phyloP scores from a whole-genome alignment of 2,888 invertebrate species.

The Uropetala carovei region DNA sequence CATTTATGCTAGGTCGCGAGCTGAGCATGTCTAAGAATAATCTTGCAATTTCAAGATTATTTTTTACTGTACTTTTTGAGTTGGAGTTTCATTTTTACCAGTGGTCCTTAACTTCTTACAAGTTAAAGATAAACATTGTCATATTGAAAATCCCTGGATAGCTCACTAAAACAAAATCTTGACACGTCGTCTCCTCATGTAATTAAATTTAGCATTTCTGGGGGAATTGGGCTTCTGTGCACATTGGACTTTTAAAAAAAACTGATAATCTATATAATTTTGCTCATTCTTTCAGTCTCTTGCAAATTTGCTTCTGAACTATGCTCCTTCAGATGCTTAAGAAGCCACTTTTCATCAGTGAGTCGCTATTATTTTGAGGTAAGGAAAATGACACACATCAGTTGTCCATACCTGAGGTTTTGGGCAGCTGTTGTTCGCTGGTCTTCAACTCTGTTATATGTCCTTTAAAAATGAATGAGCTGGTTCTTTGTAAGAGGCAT shows the following conservation, averaged over 20 bases:
- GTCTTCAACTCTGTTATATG: slow-evolving; percentile 7
- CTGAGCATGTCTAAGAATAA: background rate
- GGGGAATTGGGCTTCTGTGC: background rate
- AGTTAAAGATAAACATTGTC: background rate
- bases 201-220: background rate
- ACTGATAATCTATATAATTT: background rate
- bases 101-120: background rate
- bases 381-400: background rate
- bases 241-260: background rate
- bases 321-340: background rate
- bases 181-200: background rate
- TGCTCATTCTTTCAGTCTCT: slow-evolving; percentile 32
- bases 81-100: background rate
- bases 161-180: background rate
- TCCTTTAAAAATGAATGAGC: slow-evolving; percentile 11
- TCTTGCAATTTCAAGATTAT: background rate
- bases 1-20: background rate
- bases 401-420: background rate
- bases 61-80: background rate
- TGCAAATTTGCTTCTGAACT: slow-evolving; percentile 42
- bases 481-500: background rate
- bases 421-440: slow-evolving; percentile 4
- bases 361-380: background rate
- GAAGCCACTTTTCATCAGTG: background rate
- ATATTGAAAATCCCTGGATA: background rate